A percentile compares a stretch with the other conserved stretches of the same genome.
Evolutionary conservation across 2,797 vertebrate species (phyloP).

Genomic region (Rachycentron canadum): DNA sequence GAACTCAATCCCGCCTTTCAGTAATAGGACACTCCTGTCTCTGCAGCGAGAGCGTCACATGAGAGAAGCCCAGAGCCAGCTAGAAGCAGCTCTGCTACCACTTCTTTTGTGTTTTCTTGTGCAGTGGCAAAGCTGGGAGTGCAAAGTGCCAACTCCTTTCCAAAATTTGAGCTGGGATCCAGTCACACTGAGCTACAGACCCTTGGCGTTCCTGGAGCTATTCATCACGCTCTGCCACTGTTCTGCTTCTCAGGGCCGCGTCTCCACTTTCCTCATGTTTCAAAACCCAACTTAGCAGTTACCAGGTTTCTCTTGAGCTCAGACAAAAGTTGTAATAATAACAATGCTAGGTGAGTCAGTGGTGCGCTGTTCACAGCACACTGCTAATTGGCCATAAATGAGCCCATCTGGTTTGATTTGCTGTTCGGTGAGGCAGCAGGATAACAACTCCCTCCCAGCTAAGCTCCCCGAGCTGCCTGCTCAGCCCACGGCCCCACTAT

Average conservation of each 20-base stretch:
- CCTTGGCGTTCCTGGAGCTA: slow-evolving; percentile 20
- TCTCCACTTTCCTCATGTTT: slow-evolving; percentile 46
- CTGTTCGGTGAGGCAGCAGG: slow-evolving; percentile 70
- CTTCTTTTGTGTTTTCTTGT: slow-evolving; percentile 32
- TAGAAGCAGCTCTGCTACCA: slow-evolving; percentile 18
- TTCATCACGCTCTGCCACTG: slow-evolving; percentile 37
- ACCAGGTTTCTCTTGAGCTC: slow-evolving; percentile 53
- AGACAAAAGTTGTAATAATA: slow-evolving; percentile 77
- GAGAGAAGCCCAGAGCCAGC: slow-evolving; percentile 30
- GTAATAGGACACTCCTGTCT: slow-evolving; percentile 76
- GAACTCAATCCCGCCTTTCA: slow-evolving; percentile 57
- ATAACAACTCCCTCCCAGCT: slow-evolving; percentile 49
- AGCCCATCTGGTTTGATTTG: slow-evolving; percentile 87
- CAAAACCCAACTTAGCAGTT: slow-evolving; percentile 48
- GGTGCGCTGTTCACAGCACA: slow-evolving; percentile 74
- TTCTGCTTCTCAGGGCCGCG: slow-evolving; percentile 30
- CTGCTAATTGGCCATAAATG: slow-evolving; percentile 86
- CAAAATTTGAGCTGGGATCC: slow-evolving; percentile 15
- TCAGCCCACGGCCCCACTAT: slow-evolving; percentile 41
- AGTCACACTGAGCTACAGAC: slow-evolving; percentile 8
- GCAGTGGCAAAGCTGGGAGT: slow-evolving; percentile 18
- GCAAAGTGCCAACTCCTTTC: slow-evolving; percentile 1
- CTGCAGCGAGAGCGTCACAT: slow-evolving; percentile 28
- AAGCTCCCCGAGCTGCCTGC: slow-evolving; percentile 39
- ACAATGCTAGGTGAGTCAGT: slow-evolving; percentile 77